Conservation (phyloP, 2,113 vertebrate species). For the western clawed frog (Xenopus tropicalis) region UCB_Xtro_10.0 CM004446.2:23360501-23361000, state of each 20-base stretch:
- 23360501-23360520: background rate
- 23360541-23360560: background rate
- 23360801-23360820: constrained; percentile 5
- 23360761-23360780: background rate
- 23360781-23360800: constrained; percentile 7
- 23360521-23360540: background rate
- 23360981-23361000: background rate
- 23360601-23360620: background rate
- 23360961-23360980: constrained; percentile 5
- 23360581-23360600: background rate
- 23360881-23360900: constrained; percentile 24
- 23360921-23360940: constrained; percentile 16
- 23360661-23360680: constrained; percentile 20
- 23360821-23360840: constrained; percentile 28
- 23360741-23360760: constrained; percentile 2
- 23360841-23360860: constrained; percentile 15
- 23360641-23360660: constrained; percentile 6
- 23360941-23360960: constrained; percentile 25
- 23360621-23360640: background rate
- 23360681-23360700: background rate
- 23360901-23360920: constrained; percentile 6
- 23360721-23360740: constrained; percentile 12
- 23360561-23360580: background rate
- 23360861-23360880: constrained; percentile 38
- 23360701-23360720: background rate